Percentiles rank a stretch among this genome's conserved stretches.
phyloP scores from a whole-genome alignment of 2,797 vertebrate genomes.

The Fistularia commersonii region DNA sequence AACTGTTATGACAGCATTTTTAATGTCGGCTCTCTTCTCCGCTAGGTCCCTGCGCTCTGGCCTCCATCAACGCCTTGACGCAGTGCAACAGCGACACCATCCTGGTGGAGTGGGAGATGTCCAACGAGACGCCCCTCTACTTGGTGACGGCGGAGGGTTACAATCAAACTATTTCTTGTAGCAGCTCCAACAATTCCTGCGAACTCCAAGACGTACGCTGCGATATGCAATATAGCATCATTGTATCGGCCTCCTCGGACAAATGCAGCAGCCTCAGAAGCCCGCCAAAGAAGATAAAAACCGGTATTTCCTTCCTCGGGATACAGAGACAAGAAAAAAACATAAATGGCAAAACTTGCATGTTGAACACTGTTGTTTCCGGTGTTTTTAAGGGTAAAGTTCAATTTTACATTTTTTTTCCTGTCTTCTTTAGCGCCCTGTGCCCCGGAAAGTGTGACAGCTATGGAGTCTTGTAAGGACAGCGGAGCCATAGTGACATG shows the following conservation, averaged over 20 bases:
- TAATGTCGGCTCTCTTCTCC: neutral
- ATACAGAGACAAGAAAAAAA: too few species aligned
- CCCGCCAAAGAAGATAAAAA: conserved; percentile 59
- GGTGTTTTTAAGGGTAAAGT: too few species aligned
- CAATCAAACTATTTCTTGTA: conserved; percentile 65
- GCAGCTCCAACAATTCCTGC: conserved; percentile 67
- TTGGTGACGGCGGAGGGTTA: conserved; percentile 70
- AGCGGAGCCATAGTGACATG: conserved; percentile 58
- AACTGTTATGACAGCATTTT: too few species aligned
- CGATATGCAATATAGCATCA: conserved; percentile 68
- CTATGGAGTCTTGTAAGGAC: conserved; percentile 42
- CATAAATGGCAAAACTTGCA: too few species aligned
- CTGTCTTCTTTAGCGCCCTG: conserved; percentile 65
- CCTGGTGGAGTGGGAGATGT: conserved; percentile 64
- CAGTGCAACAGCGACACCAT: conserved; percentile 66
- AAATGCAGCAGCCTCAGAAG: conserved; percentile 78
- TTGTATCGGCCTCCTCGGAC: conserved; percentile 69
- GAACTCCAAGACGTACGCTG: conserved; percentile 54
- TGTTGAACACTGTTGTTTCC: too few species aligned
- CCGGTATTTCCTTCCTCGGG: conserved; percentile 48
- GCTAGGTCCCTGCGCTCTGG: conserved; percentile 71
- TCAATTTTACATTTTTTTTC: neutral
- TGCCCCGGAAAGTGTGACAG: conserved; percentile 52
- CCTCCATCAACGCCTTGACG: conserved; percentile 37
- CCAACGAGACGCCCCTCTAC: conserved; percentile 45